A percentile compares a stretch with the other conserved stretches of the same genome.
Conservation (phyloP, 2,797 vertebrate genomes). For the Echiichthys vipera region DNA sequence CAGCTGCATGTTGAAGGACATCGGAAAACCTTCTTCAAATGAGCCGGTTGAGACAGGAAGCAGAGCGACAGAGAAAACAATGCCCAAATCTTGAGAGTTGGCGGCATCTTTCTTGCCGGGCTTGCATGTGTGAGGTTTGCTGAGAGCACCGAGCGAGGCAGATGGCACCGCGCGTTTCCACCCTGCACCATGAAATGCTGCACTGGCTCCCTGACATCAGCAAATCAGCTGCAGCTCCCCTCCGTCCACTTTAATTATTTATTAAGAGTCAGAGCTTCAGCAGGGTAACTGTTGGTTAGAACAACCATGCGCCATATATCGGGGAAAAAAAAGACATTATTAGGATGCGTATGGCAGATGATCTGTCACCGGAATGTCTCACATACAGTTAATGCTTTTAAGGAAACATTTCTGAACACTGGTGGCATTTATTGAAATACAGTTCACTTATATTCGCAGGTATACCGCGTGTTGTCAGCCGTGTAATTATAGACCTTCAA, state of each 20-base stretch:
- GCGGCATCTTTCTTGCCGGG: constrained; percentile 79
- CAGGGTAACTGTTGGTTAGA: constrained; percentile 65
- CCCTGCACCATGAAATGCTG: constrained; percentile 88
- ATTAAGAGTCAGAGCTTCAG: constrained; percentile 70
- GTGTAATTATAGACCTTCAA: not conserved
- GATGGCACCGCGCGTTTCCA: constrained; percentile 72
- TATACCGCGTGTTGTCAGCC: not conserved
- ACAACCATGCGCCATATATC: constrained; percentile 38
- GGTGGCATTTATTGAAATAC: not conserved
- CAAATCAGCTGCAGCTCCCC: constrained; percentile 84
- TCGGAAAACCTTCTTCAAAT: constrained; percentile 84
- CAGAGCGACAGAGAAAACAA: constrained; percentile 78
- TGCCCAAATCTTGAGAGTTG: constrained; percentile 76
- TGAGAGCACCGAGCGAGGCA: constrained; percentile 52
- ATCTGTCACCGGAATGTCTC: not conserved
- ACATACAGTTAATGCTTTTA: not conserved
- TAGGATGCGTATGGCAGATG: not conserved
- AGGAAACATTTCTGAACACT: too few relatives aligned
- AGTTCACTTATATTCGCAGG: not conserved
- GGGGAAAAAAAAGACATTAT: not conserved
- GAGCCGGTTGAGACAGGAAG: constrained; percentile 77
- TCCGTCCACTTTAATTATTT: constrained; percentile 84
- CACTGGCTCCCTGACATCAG: constrained; percentile 93
- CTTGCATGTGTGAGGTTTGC: constrained; percentile 74
- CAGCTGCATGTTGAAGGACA: constrained; percentile 94